phyloP scores from a whole-genome alignment of 2,113 vertebrate genomes.

The Eclectus roratus region DNA sequence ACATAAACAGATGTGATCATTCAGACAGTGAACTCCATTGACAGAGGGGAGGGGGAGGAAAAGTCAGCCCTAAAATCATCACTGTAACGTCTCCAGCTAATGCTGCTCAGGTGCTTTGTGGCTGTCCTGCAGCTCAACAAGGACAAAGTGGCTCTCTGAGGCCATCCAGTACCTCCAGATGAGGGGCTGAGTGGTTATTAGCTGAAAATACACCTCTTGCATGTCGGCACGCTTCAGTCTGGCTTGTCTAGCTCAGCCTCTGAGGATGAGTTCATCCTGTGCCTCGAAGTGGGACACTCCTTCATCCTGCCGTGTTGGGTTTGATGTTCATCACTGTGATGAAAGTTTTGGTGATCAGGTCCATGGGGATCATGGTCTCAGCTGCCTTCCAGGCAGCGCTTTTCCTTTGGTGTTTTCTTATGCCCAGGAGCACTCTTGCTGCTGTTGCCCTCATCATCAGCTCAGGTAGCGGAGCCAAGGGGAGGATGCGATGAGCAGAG shows the following conservation, averaged over 20 bases:
- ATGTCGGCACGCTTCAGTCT: neutral
- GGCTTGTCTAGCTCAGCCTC: neutral
- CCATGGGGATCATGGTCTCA: neutral
- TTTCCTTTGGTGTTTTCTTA: neutral
- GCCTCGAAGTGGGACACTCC: neutral
- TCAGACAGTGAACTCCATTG: constrained; percentile 49
- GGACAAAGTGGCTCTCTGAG: constrained; percentile 11
- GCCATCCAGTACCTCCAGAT: neutral
- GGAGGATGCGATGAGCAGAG: neutral
- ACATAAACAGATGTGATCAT: constrained; percentile 70
- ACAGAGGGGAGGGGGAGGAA: neutral
- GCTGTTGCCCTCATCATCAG: neutral
- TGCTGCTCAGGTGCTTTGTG: neutral
- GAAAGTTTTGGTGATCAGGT: neutral
- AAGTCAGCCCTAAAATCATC: constrained; percentile 39
- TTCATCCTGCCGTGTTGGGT: neutral
- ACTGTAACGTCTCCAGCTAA: constrained; percentile 19
- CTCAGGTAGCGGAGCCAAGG: neutral
- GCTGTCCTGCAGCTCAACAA: neutral
- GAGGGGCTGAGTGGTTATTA: neutral
- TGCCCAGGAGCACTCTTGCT: neutral
- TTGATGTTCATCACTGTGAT: neutral
- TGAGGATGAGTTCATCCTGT: neutral
- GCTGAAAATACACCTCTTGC: neutral
- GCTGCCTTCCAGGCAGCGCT: neutral